Base-by-base conservation (phyloP, 2,888 invertebrate species). In the Caenorhabditis zanzibari region DNA sequence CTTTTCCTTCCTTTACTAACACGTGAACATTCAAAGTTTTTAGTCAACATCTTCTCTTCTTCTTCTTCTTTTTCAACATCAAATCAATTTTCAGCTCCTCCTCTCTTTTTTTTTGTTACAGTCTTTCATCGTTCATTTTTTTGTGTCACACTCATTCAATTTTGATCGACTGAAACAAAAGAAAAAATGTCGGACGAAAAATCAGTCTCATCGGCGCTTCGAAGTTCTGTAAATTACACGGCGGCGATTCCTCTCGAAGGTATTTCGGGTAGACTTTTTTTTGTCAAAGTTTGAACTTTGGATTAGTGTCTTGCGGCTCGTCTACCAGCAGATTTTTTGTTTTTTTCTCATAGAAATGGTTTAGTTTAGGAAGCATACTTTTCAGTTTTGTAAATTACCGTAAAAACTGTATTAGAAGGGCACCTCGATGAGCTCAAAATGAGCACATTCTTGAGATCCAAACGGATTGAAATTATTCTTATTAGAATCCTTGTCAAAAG, bases 221-320 rank as follows among this genome's bases (percentile, higher is more conserved):
- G 74, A 54, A 38, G 41, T 19, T 19, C 74, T 49, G 54, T 56
- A 44, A 64, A 56, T 64, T 74, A 64, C 64, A 74, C 73, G 61
- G 73, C 73, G 35, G 73, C 59, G 24, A 63, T 75, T 44, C 66
- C 75, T 32, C 49, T 75, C 12, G 68, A 75, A 75, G 64, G 68
- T 75, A 75, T 64, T 75, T 75, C 19, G 26, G 47, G 47, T 41
- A 41, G 61, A n/a, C 47, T 24, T 59, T 35, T 35, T n/a, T 35
- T 59, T 19, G 1, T 35, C n/a, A 14, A 14, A 47, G 72, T 72
- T 76, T 76, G 32, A 76, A 38, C 35, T 76, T 68, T 26, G 47
- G 58, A 58, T 72, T 72, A 72, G 72, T 72, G 24, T 38, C 32
- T 41, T 22, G 63, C n/a, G 7, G 44, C 44, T 24, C n/a, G 2